Percentiles rank a stretch among this genome's conserved stretches.
These are phyloP conservation scores for Leucophenga maculata DNA, from an alignment of 2,888 invertebrate genomes.

Conservation along the genomic window DNA sequence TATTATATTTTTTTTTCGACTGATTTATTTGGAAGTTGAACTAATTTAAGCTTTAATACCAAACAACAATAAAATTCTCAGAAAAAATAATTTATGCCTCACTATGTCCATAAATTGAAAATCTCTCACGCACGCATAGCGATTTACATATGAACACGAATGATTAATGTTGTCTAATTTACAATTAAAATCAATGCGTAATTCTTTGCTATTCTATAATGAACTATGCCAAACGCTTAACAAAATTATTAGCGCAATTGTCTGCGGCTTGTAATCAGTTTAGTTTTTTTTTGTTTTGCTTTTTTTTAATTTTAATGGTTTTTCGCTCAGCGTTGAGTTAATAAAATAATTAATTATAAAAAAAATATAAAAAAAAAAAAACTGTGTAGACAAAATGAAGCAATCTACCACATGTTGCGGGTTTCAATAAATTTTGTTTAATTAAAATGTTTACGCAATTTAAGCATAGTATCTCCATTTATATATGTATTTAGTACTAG, in stretches of 20 bases:
- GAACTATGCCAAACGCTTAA: not conserved
- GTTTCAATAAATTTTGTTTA: not conserved
- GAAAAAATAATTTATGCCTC: not conserved
- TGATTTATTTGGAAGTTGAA: conserved; percentile 22
- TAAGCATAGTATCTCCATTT: not conserved
- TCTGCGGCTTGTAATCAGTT: no score
- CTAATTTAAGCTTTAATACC: conserved; percentile 6
- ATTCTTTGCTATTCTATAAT: not conserved
- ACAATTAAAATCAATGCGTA: conserved; percentile 20
- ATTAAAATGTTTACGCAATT: no score
- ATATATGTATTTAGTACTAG: not conserved
- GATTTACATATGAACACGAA: conserved; percentile 5
- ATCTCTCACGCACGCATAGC: not conserved
- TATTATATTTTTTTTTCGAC: not conserved
- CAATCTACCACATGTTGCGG: conserved; percentile 5
- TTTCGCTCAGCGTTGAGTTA: no score
- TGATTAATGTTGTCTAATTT: conserved; percentile 20
- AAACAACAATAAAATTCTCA: not conserved
- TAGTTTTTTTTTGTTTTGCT: not conserved
- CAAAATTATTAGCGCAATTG: not conserved
- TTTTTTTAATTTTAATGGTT: not conserved
- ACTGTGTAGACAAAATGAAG: not conserved
- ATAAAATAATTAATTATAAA: conserved; percentile 14
- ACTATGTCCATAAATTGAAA: not conserved
- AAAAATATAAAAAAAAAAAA: no score